A percentile compares a stretch with the other conserved stretches of the same genome.
phyloP scores from a whole-genome alignment of 2,888 invertebrate genomes.

The Patella pellucida region DNA sequence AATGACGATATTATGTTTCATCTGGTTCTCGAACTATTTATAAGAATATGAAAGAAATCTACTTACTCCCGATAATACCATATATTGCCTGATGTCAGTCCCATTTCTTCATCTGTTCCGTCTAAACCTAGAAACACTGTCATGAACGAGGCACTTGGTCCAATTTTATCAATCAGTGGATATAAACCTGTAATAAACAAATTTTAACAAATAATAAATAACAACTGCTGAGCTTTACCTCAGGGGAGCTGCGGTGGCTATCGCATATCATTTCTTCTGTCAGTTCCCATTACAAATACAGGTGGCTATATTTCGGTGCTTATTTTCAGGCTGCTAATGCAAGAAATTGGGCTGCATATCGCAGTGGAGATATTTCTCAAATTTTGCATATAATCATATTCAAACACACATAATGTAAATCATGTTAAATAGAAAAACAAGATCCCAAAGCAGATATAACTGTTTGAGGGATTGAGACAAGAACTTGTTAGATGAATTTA shows the following conservation, averaged over 20 bases:
- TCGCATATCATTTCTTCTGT: too few species aligned
- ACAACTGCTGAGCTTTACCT: too few species aligned
- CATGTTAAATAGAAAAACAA: not conserved
- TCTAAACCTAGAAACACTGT: constrained; percentile 66
- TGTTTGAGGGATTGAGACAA: too few species aligned
- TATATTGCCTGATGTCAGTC: constrained; percentile 58
- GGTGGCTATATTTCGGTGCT: too few species aligned
- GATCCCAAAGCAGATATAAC: too few species aligned
- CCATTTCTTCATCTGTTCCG: constrained; percentile 59
- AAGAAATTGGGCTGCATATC: too few species aligned
- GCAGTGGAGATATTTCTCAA: too few species aligned
- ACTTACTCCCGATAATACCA: constrained; percentile 64
- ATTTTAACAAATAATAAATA: too few species aligned
- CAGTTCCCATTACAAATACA: too few species aligned
- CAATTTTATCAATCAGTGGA: constrained; percentile 49
- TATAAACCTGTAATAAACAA: constrained; percentile 46
- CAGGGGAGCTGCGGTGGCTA: too few species aligned
- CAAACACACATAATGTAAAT: not conserved
- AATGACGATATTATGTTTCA: not conserved
- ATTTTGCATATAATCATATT: not conserved
- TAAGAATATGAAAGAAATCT: not conserved
- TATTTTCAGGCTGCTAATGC: too few species aligned
- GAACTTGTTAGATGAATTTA: too few species aligned
- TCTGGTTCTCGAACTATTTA: not conserved
- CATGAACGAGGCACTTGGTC: constrained; percentile 58